A percentile compares a stretch with the other conserved stretches of the same genome.
Evolutionary conservation across 2,797 vertebrate genomes (phyloP).

Genomic region (Pangasius larnaudii): DNA sequence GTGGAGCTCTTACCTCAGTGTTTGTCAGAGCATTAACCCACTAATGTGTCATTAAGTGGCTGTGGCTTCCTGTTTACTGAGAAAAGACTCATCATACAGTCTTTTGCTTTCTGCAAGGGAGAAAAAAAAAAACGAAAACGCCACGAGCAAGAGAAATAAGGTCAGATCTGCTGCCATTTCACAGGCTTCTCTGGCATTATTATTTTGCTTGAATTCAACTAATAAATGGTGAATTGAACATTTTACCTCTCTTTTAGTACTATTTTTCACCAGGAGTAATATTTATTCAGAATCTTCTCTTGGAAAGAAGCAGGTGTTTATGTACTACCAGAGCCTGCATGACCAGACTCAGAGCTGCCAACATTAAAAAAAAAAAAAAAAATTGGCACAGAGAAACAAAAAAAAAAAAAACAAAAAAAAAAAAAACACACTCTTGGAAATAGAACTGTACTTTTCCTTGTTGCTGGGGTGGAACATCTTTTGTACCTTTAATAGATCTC

Average conservation of each 20-base stretch:
- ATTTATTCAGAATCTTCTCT: conserved; percentile 24
- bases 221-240: background rate
- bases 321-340: conserved; percentile 31
- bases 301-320: conserved; percentile 46
- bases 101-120: conserved; percentile 2
- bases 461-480: background rate
- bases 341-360: background rate
- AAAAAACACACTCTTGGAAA: too few species aligned
- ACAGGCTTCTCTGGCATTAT: background rate
- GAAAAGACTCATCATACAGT: conserved; percentile 37
- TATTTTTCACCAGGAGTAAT: conserved; percentile 15
- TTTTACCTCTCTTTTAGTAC: background rate
- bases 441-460: background rate
- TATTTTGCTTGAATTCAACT: background rate
- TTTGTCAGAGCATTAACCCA: conserved; percentile 53
- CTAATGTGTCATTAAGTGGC: conserved; percentile 54
- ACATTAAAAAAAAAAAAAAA: too few species aligned
- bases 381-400: too few species aligned
- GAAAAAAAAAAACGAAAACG: background rate
- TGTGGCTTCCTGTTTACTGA: conserved; percentile 57
- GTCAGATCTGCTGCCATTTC: background rate
- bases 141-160: conserved; percentile 31
- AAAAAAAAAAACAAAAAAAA: too few species aligned
- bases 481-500: background rate
- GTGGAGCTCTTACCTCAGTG: conserved; percentile 49